Evolutionary conservation across 2,797 vertebrate species (phyloP).

Genomic region (Moxostoma hubbsi): DNA sequence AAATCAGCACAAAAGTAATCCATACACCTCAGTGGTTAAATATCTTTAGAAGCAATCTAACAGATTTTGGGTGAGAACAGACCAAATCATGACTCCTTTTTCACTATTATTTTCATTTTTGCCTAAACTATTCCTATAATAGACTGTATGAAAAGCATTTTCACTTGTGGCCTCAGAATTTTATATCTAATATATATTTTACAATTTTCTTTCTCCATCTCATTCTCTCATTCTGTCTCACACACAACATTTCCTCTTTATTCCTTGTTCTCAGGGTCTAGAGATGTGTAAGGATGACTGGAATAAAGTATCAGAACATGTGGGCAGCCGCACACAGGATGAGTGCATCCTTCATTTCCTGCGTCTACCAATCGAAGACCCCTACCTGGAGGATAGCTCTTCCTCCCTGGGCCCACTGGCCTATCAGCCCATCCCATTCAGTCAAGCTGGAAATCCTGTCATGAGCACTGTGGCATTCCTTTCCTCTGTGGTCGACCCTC

Average conservation of each 20-base stretch:
- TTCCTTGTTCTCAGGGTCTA: slow-evolving; percentile 71
- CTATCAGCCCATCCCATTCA: slow-evolving; percentile 85
- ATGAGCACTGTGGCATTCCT: slow-evolving; percentile 89
- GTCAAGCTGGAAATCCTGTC: slow-evolving; percentile 86
- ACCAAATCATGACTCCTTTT: too few relatives aligned
- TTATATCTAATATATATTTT: too few relatives aligned
- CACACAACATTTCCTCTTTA: neutral
- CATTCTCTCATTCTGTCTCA: neutral
- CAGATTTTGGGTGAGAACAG: too few relatives aligned
- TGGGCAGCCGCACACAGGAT: slow-evolving; percentile 86
- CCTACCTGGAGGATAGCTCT: slow-evolving; percentile 83
- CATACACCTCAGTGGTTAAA: too few relatives aligned
- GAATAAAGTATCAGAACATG: slow-evolving; percentile 89
- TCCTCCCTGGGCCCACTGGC: slow-evolving; percentile 82
- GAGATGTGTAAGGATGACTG: slow-evolving; percentile 88
- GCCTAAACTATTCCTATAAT: too few relatives aligned
- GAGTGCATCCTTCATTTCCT: slow-evolving; percentile 87
- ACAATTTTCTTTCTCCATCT: neutral
- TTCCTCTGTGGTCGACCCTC: slow-evolving; percentile 85
- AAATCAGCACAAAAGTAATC: too few relatives aligned
- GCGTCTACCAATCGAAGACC: slow-evolving; percentile 85
- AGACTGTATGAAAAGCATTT: too few relatives aligned
- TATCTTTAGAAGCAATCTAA: too few relatives aligned
- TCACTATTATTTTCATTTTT: too few relatives aligned
- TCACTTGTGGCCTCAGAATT: too few relatives aligned